Percentiles rank a stretch among this genome's conserved stretches.
Evolutionary conservation across 2,113 vertebrate species (phyloP).

Genomic region (Cichladusa arquata): DNA sequence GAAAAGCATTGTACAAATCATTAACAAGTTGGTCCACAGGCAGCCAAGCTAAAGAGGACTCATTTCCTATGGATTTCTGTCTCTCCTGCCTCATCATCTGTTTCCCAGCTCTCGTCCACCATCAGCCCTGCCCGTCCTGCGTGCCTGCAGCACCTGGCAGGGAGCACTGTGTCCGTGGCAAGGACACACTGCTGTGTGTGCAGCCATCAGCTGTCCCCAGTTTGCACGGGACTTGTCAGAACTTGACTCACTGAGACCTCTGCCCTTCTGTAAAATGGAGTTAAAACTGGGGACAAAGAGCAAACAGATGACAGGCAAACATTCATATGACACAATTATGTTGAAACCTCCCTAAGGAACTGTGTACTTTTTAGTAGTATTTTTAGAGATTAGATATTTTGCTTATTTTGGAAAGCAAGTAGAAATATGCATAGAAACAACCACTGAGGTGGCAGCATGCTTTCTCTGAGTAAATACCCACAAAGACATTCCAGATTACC

Average conservation of each 20-base stretch:
- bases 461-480: neutral
- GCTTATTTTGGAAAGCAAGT: neutral
- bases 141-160: neutral
- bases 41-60: neutral
- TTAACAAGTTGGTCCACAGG: neutral
- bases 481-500: neutral
- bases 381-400: neutral
- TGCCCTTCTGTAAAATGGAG: neutral
- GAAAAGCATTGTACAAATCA: neutral
- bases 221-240: neutral
- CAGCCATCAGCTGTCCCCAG: neutral
- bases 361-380: neutral
- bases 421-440: neutral
- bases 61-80: neutral
- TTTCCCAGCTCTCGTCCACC: neutral
- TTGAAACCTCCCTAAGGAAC: constrained; percentile 13
- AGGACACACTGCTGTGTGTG: rapidly evolving
- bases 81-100: neutral
- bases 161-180: rapidly evolving
- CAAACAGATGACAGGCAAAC: neutral
- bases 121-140: neutral
- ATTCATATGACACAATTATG: neutral
- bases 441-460: neutral
- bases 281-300: neutral
- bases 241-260: neutral